A percentile compares a stretch with the other conserved stretches of the same genome.
Conservation (phyloP, 2,113 vertebrate genomes). For the Burhinus bistriatus region DNA sequence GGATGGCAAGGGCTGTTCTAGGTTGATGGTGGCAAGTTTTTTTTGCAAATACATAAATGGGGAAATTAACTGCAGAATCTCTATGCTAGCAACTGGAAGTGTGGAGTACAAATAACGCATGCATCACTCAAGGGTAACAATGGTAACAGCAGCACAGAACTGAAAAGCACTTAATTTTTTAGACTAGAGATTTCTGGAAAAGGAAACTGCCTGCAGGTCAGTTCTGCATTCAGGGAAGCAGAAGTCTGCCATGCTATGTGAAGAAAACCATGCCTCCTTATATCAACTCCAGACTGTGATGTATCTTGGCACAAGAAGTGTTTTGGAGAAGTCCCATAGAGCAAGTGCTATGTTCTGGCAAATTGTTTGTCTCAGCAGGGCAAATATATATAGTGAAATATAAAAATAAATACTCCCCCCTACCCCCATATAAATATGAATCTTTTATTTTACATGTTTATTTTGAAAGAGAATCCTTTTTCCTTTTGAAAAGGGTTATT, state of each 20-base stretch:
- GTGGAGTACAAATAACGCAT: background rate
- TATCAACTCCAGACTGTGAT: accelerated
- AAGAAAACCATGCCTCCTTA: background rate
- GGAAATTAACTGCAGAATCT: background rate
- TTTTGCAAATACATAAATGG: background rate
- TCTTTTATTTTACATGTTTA: background rate
- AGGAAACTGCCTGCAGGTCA: background rate
- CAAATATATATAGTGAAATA: background rate
- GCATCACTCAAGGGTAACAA: background rate
- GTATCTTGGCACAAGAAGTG: background rate
- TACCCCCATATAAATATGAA: background rate
- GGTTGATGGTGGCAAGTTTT: background rate
- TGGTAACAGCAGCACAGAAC: background rate
- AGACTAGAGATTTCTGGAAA: background rate
- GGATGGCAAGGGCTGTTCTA: background rate
- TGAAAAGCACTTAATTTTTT: background rate
- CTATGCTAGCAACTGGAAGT: background rate
- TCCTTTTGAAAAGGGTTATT: background rate
- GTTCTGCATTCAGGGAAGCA: background rate
- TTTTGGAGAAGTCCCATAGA: background rate
- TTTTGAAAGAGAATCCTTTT: background rate
- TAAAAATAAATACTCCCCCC: background rate
- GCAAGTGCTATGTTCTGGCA: background rate
- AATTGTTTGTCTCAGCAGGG: background rate
- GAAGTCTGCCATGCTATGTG: too few species aligned